These are phyloP conservation scores for Mimas tiliae DNA, from an alignment of 2,888 invertebrate species.

Conservation along the genomic window DNA sequence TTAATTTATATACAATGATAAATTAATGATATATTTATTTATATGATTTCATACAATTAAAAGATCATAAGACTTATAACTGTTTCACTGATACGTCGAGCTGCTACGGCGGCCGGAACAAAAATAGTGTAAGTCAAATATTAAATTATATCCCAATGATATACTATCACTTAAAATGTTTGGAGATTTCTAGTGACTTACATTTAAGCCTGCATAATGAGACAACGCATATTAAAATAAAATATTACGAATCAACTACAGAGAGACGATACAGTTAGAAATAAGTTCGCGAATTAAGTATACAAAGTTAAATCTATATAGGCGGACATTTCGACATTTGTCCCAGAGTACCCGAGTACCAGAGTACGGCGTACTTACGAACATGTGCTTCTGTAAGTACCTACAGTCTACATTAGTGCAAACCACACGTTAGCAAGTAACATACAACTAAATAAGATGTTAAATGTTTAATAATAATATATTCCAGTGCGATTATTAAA, in stretches of 20 bases:
- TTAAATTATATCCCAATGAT: too few species aligned
- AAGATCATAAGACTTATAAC: too few species aligned
- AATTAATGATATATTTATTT: too few species aligned
- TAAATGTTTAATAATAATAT: background rate
- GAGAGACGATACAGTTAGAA: slow-evolving; percentile 38
- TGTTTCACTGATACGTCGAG: too few species aligned
- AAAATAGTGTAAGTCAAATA: too few species aligned
- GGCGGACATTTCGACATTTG: slow-evolving; percentile 77
- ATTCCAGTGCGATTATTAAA: background rate
- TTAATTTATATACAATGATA: too few species aligned
- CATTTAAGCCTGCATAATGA: slow-evolving; percentile 1
- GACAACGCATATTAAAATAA: background rate
- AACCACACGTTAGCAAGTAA: background rate
- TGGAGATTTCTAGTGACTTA: background rate
- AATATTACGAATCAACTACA: slow-evolving; percentile 30
- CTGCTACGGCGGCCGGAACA: too few species aligned
- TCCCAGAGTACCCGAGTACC: slow-evolving; percentile 72
- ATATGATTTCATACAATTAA: too few species aligned
- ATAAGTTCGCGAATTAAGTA: slow-evolving; percentile 44
- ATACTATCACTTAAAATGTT: background rate
- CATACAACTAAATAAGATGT: background rate
- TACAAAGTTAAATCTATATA: slow-evolving; percentile 65
- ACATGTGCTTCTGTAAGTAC: background rate
- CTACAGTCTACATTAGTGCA: background rate
- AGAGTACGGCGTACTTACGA: slow-evolving; percentile 11